Evolutionary conservation across 2,888 invertebrate genomes (phyloP).

Genomic region (Lithophane ornitopus): DNA sequence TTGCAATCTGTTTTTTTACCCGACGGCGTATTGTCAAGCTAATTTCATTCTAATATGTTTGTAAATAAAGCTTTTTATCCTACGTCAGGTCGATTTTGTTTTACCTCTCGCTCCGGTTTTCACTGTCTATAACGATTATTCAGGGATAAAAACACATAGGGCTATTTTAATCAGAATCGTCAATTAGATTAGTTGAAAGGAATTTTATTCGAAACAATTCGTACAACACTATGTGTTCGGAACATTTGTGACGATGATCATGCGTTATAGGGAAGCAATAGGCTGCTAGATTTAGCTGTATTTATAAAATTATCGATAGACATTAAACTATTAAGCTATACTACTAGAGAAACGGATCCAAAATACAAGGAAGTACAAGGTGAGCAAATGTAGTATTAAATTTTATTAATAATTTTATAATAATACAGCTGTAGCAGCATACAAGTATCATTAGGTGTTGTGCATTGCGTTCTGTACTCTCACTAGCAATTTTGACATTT

Average conservation of each 20-base stretch:
- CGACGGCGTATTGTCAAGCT: constrained; percentile 74
- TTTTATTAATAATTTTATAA: constrained; percentile 82
- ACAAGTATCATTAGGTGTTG: constrained; percentile 72
- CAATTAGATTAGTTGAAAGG: constrained; percentile 51
- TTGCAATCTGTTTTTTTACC: constrained; percentile 86
- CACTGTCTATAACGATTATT: constrained; percentile 87
- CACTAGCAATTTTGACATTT: constrained; percentile 79
- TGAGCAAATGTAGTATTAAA: constrained; percentile 85
- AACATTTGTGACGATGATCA: constrained; percentile 80
- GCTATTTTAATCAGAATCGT: constrained; percentile 64
- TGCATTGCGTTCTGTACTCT: constrained; percentile 75
- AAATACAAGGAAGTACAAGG: constrained; percentile 86
- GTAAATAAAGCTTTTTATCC: constrained; percentile 68
- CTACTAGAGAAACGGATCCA: constrained; percentile 86
- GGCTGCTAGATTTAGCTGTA: constrained; percentile 74
- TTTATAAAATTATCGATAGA: constrained; percentile 82
- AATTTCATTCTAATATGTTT: constrained; percentile 64
- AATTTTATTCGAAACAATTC: constrained; percentile 59
- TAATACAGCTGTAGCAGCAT: constrained; percentile 80
- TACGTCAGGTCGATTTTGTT: constrained; percentile 60
- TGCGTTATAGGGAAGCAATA: constrained; percentile 72
- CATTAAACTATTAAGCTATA: constrained; percentile 79
- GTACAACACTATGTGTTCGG: constrained; percentile 65
- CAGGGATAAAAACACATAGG: constrained; percentile 70
- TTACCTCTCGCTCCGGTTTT: constrained; percentile 76